Evolutionary conservation across 2,113 vertebrate genomes (phyloP).

Genomic region (Trogon surrucura): DNA sequence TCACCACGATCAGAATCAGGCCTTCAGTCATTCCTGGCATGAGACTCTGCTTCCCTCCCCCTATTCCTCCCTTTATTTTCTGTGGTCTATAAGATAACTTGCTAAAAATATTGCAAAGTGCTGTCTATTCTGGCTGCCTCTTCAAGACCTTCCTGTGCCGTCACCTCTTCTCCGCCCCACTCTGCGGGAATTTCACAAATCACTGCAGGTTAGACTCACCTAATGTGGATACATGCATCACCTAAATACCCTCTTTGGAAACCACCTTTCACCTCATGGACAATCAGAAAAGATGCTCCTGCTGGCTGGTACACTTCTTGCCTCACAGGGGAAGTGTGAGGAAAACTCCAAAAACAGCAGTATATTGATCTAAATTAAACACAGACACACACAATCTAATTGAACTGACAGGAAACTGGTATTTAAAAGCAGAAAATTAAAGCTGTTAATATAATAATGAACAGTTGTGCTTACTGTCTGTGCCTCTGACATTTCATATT

Average conservation of each 20-base stretch:
- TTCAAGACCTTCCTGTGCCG: background rate
- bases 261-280: slow-evolving; percentile 51
- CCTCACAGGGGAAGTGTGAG: background rate
- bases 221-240: background rate
- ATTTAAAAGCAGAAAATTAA: slow-evolving; percentile 75
- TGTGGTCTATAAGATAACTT: background rate
- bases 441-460: slow-evolving; percentile 74
- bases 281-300: background rate
- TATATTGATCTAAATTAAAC: slow-evolving; percentile 73
- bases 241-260: slow-evolving; percentile 37
- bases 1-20: background rate
- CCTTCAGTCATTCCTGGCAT: background rate
- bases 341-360: slow-evolving; percentile 37
- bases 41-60: background rate
- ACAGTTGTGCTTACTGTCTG: slow-evolving; percentile 71
- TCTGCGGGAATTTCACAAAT: slow-evolving; percentile 41
- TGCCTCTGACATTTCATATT: slow-evolving; percentile 69
- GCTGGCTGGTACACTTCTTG: background rate
- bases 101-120: slow-evolving; percentile 30
- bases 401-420: slow-evolving; percentile 64
- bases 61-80: background rate
- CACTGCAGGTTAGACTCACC: slow-evolving; percentile 18
- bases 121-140: slow-evolving; percentile 36
- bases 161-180: background rate
- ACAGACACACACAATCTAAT: slow-evolving; percentile 52